Conservation (phyloP, 2,113 vertebrate genomes). For the Albula goreensis region DNA sequence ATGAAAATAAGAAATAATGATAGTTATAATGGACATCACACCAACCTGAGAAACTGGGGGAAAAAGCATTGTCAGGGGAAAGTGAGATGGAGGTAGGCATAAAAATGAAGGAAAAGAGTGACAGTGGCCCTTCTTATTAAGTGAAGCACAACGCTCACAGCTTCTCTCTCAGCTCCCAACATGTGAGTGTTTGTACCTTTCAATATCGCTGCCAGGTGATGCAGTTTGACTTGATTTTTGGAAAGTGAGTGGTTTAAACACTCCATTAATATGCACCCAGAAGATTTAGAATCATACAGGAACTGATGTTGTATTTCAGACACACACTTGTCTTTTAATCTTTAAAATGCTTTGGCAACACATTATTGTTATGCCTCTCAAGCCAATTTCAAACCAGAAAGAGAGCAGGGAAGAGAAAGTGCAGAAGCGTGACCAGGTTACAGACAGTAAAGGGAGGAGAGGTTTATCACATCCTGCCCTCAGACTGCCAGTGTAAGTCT, state of each 20-base stretch:
- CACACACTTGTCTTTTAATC: constrained; percentile 37
- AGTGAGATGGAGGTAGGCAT: neutral
- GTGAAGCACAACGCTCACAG: neutral
- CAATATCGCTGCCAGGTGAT: neutral
- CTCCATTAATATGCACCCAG: neutral
- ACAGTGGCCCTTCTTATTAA: neutral
- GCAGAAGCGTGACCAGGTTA: neutral
- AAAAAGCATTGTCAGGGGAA: neutral
- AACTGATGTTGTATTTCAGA: constrained; percentile 33
- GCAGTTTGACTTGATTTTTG: neutral
- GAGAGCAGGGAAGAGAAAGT: neutral
- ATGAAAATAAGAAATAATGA: constrained; percentile 73
- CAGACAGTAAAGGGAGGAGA: neutral
- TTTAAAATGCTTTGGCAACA: constrained; percentile 17
- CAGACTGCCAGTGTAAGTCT: constrained; percentile 24
- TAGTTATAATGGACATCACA: constrained; percentile 69
- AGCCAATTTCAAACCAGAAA: constrained; percentile 26
- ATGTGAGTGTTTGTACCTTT: neutral
- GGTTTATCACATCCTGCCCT: constrained; percentile 7
- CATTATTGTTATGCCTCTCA: neutral
- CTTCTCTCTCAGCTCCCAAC: constrained; percentile 4
- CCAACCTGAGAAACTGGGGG: constrained; percentile 60
- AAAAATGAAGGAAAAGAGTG: neutral
- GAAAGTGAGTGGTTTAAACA: neutral
- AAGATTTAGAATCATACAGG: neutral